Evolutionary conservation across 2,797 vertebrate species (phyloP).

Genomic region (Crocodylus rhombifer): DNA sequence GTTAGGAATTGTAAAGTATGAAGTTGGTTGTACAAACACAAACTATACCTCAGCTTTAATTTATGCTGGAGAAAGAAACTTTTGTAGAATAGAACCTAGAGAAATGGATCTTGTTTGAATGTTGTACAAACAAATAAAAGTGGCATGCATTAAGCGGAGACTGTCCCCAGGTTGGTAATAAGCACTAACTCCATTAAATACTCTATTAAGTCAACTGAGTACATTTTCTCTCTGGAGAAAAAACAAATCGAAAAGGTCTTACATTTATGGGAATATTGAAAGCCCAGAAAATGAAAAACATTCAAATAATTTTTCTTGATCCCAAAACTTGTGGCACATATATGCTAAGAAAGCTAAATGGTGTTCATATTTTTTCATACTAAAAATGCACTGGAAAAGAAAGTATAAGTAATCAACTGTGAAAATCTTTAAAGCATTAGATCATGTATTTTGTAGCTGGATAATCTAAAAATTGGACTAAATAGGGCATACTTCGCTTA

Average conservation of each 20-base stretch:
- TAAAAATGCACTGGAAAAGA: constrained; percentile 42
- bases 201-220: too few relatives aligned
- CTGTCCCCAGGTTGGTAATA: neutral
- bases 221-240: neutral
- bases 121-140: neutral
- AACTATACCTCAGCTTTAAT: neutral
- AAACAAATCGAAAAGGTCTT: neutral
- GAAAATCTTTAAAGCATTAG: constrained; percentile 63
- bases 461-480: constrained; percentile 26
- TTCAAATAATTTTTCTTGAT: neutral
- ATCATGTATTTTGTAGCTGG: constrained; percentile 53
- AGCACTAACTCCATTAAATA: too few relatives aligned
- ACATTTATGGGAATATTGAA: neutral
- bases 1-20: neutral
- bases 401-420: constrained; percentile 31
- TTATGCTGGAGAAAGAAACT: neutral
- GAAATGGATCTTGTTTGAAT: neutral
- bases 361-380: neutral
- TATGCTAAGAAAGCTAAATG: constrained; percentile 18
- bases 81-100: neutral
- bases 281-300: neutral
- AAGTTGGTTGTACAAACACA: neutral
- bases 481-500: constrained; percentile 9
- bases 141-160: neutral
- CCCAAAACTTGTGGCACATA: neutral